Conservation (phyloP, 1,140 invertebrate genomes). For the Batillaria attramentaria region DNA sequence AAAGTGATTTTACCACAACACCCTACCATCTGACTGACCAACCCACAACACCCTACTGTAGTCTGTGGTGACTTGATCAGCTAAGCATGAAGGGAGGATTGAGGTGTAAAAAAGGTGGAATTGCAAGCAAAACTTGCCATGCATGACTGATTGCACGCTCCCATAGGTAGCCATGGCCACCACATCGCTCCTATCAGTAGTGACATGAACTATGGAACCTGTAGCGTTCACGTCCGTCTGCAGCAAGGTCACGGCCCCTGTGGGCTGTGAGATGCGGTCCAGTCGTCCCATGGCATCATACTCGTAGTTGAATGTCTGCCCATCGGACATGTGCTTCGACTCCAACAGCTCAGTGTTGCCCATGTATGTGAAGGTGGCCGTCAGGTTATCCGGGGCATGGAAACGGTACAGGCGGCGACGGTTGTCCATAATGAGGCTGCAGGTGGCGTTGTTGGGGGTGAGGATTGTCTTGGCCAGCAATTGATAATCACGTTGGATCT, state of each 20-base stretch:
- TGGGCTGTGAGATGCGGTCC: constrained; percentile 87
- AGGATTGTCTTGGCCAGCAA: constrained; percentile 88
- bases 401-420: constrained; percentile 92
- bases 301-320: constrained; percentile 90
- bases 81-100: constrained; percentile 19
- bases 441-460: constrained; percentile 94
- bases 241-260: constrained; percentile 88
- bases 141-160: constrained; percentile 69
- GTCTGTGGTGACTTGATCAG: too few species aligned
- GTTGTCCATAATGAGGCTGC: constrained; percentile 84
- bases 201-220: constrained; percentile 69
- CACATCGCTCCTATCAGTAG: constrained; percentile 65
- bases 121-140: constrained; percentile 68
- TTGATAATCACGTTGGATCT: constrained; percentile 81
- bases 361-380: constrained; percentile 94
- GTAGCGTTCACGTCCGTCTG: constrained; percentile 70
- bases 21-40: too few species aligned
- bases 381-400: constrained; percentile 91
- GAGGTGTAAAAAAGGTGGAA: constrained; percentile 38
- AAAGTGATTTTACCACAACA: too few species aligned
- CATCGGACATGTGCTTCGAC: constrained; percentile 79
- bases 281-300: constrained; percentile 90
- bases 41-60: too few species aligned
- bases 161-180: constrained; percentile 71
- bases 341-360: constrained; percentile 87